Conservation (phyloP, 2,888 invertebrate species). For the Eubasilissa splendida region DNA sequence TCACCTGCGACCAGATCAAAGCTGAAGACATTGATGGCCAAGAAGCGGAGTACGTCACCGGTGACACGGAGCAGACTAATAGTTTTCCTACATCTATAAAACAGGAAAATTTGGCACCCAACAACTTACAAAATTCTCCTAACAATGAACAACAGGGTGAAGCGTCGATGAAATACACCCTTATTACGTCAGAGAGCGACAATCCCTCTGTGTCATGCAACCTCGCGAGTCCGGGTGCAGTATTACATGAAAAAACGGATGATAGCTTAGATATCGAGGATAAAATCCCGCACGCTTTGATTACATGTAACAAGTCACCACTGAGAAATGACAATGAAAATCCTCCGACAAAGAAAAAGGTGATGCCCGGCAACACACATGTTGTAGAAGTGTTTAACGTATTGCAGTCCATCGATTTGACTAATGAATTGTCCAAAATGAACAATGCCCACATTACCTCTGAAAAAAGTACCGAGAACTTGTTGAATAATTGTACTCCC, state of each 20-base stretch:
- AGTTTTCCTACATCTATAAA: not conserved
- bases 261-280: constrained; percentile 18
- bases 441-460: not conserved
- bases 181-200: too few relatives aligned
- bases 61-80: too few relatives aligned
- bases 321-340: not conserved
- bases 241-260: not conserved
- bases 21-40: not conserved
- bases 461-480: not conserved
- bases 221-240: not conserved
- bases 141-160: not conserved
- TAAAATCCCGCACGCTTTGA: constrained; percentile 27
- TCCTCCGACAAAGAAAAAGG: not conserved
- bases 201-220: too few relatives aligned
- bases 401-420: constrained; percentile 30
- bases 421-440: not conserved
- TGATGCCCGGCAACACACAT: not conserved
- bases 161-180: too few relatives aligned
- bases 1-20: not conserved
- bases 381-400: constrained; percentile 24
- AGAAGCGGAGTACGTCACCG: not conserved
- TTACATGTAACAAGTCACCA: constrained; percentile 2
- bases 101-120: not conserved
- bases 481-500: not conserved
- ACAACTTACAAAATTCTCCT: not conserved